Base-by-base conservation (phyloP, 2,797 vertebrate species). In the Aulostomus chinensis region DNA sequence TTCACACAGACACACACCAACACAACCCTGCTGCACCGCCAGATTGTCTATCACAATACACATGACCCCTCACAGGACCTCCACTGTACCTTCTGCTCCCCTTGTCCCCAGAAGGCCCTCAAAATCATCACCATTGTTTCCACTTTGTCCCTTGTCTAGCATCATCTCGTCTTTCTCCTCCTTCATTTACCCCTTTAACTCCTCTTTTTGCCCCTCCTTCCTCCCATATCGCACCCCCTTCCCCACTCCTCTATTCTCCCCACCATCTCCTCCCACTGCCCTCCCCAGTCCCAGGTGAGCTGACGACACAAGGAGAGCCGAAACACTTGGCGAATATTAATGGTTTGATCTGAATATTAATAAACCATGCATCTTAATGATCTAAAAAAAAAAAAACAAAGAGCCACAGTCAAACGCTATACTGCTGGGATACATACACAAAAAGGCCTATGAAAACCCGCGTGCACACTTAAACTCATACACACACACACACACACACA, bases 301-400 rank as follows among this genome's bases (percentile, higher is more conserved):
- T 89, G 86, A 88, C 77, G 86, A 91, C 86, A 91, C 88, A 84
- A 89, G 88, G 85, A 85, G 76, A 83, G 78, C 76, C 81, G 75
- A 79, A 86, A 87, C 86, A 81, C 86, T 61, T 42, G 2, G 37
- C 64, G 88, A 87, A 90, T 90, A 89, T 90, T 88, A 91, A 91
- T 89, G 75, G 81, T 79, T 82, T 83, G 72, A 83, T 88, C 85
- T 89, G 85, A 89, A 91, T 91, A 88, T 90, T 88, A 90, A 90
- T 90, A 85, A 86, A 80, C 52, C 73, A 61, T 83, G 89, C 83
- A 88, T 88, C 85, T 89, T 86, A 88, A 90, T 90, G 82, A 89
- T 84, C 68, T 77, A 36, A 48, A 55, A 36, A 47, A 54, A 41
- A 49, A 58, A 66, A 48, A 39, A 80, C 68, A 73, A 78, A 83